phyloP scores from a whole-genome alignment of 2,888 invertebrate species.

The Protodeltote pygarga region DNA sequence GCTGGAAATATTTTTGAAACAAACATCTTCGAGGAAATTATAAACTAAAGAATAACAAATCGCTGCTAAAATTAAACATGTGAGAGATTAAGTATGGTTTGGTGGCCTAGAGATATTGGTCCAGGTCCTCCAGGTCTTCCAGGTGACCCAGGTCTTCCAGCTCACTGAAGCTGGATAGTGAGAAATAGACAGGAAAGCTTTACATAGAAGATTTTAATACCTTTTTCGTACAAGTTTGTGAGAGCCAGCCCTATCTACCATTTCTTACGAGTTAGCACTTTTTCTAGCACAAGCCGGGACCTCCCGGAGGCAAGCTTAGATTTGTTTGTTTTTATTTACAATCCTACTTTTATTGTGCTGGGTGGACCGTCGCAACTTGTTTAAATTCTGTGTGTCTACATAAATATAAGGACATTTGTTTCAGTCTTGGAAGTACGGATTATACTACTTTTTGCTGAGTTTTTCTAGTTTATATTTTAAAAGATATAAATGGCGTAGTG shows the following conservation, averaged over 20 bases:
- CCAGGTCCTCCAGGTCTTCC: too few relatives aligned
- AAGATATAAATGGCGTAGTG: too few relatives aligned
- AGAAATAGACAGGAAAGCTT: conserved; percentile 10
- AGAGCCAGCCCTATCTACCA: conserved; percentile 57
- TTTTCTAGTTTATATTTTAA: too few relatives aligned
- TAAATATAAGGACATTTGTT: conserved; percentile 22
- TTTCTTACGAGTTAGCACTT: conserved; percentile 65
- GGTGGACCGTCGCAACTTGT: conserved; percentile 16
- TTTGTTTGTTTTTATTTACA: conserved; percentile 56
- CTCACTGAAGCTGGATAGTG: background rate
- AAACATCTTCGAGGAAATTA: too few relatives aligned
- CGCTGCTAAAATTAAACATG: too few relatives aligned
- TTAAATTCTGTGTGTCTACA: conserved; percentile 28
- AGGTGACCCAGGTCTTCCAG: too few relatives aligned
- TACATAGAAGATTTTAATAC: conserved; percentile 18
- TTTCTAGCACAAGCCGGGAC: conserved; percentile 53
- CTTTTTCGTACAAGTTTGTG: conserved; percentile 4
- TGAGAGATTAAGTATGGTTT: too few relatives aligned
- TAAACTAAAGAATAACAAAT: too few relatives aligned
- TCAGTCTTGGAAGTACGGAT: background rate
- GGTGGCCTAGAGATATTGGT: too few relatives aligned
- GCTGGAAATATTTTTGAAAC: too few relatives aligned
- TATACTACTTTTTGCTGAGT: too few relatives aligned
- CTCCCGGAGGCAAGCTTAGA: conserved; percentile 51
- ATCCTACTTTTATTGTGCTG: conserved; percentile 35